These are phyloP conservation scores for Bufo bufo DNA, from an alignment of 2,113 vertebrate genomes.

Conservation along the genomic window DNA sequence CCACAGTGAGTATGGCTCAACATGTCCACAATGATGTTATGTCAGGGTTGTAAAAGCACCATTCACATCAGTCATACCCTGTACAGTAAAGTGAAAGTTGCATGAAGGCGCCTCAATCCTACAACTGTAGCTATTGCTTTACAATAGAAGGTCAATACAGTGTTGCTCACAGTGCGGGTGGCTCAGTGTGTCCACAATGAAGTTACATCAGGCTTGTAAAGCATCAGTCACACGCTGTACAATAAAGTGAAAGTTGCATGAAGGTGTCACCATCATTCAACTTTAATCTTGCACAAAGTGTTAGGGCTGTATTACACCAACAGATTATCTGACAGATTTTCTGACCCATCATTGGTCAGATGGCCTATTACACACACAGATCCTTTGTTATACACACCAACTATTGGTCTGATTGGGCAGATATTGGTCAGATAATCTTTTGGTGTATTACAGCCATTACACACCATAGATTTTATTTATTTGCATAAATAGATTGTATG, in stretches of 20 bases:
- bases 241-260: neutral
- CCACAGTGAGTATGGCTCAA: no score
- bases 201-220: neutral
- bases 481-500: neutral
- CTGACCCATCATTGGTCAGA: no score
- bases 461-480: neutral
- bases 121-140: neutral
- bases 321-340: no score
- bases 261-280: neutral
- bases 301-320: no score
- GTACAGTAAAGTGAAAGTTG: neutral
- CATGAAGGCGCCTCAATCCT: neutral
- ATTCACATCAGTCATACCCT: neutral
- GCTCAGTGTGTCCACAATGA: neutral
- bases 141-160: neutral
- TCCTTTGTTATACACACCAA: no score
- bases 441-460: no score
- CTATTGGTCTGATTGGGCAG: no score
- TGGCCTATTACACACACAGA: no score
- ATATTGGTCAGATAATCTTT: no score
- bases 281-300: neutral
- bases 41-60: neutral
- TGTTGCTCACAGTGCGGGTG: neutral
- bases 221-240: neutral
- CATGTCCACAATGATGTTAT: neutral